phyloP scores from a whole-genome alignment of 2,113 vertebrate genomes.

The Coryphaenoides rupestris region DNA sequence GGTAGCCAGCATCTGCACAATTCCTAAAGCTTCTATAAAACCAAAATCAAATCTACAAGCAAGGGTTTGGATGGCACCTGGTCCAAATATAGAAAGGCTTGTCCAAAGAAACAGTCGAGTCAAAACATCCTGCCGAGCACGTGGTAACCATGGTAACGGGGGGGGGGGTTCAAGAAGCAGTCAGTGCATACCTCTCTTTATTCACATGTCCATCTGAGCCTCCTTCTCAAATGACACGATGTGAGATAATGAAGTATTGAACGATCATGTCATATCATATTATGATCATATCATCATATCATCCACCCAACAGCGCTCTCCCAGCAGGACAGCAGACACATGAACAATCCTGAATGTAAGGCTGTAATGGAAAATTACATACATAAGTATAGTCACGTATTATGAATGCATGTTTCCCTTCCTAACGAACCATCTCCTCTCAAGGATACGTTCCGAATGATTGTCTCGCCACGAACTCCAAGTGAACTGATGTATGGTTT shows the following conservation, averaged over 20 bases:
- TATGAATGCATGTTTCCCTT: too few species aligned
- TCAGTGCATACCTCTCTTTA: background rate
- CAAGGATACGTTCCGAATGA: too few species aligned
- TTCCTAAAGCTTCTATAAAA: constrained; percentile 27
- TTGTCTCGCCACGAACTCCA: too few species aligned
- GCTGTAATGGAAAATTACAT: too few species aligned
- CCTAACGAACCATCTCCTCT: too few species aligned
- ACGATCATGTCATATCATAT: constrained; percentile 18
- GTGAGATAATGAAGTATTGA: too few species aligned
- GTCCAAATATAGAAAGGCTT: too few species aligned
- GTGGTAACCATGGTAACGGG: background rate
- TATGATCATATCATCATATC: constrained; percentile 39
- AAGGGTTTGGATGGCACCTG: constrained; percentile 37
- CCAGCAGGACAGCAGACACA: constrained; percentile 24
- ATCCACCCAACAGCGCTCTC: constrained; percentile 30
- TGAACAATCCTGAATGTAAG: constrained; percentile 52
- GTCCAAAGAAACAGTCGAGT: constrained; percentile 40
- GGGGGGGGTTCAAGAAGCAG: too few species aligned
- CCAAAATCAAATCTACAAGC: constrained; percentile 17
- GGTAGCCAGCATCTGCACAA: constrained; percentile 35
- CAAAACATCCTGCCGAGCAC: constrained; percentile 34
- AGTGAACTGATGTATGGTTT: too few species aligned
- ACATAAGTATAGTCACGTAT: too few species aligned
- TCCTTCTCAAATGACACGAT: too few species aligned
- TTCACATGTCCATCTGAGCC: too few species aligned